Evolutionary conservation across 23 tunicate species (phyloP), one percentile per base, ranked within the genome.

Genomic region (Corella eumyota): DNA sequence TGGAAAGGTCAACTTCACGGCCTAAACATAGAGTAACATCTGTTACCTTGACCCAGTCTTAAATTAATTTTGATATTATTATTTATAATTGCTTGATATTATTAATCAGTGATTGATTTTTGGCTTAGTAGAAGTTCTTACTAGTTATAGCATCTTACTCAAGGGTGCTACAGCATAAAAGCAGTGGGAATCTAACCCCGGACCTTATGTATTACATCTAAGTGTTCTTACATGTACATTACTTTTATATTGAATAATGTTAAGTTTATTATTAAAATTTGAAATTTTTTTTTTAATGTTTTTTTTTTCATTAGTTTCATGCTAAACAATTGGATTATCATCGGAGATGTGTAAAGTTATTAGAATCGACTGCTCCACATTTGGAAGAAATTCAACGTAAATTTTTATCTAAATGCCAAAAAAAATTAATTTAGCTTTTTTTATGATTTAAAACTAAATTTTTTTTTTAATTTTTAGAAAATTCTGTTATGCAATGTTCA

Each of bases 251-350:
- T n/a, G n/a, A n/a, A n/a, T n/a, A n/a, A n/a, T n/a, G n/a, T n/a
- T n/a, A n/a, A n/a, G n/a, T n/a, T n/a, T n/a, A n/a, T n/a, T n/a
- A n/a, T n/a, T n/a, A n/a, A n/a, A n/a, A n/a, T n/a, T n/a, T n/a
- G n/a, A n/a, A n/a, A n/a, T n/a, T n/a, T n/a, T n/a, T n/a, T n/a
- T n/a, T n/a, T n/a, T n/a, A n/a, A n/a, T n/a, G n/a, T n/a, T n/a
- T n/a, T n/a, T 7, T 68, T 68, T 56, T 65, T 28, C 19, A 64
- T 56, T 67, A 88, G 96, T 79, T 66, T 47, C 70, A 81, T 30
- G 61, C 79, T 4, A 88, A 79, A 55, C 70, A 75, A 49, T 50
- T 88, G 31, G 88, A 75, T 17, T 88, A 88, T 73, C 96, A 88
- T 45, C 60, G 60, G 56, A 72, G 54, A 40, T 88, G 96, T 62